Conservation (phyloP, 2,113 vertebrate genomes). For the Mormyrus lacerda region DNA sequence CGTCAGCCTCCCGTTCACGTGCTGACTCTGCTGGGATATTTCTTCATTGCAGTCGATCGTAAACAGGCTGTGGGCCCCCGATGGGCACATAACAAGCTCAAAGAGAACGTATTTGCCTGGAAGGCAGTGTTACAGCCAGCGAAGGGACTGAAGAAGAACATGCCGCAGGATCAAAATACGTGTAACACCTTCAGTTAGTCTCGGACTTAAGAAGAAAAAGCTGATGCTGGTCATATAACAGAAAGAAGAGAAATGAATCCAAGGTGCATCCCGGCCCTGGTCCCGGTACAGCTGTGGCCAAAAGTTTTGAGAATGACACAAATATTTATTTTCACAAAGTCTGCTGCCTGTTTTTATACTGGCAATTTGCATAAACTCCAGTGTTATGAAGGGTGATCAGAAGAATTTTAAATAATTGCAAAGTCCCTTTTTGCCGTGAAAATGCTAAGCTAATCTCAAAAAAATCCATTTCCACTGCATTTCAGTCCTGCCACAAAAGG, state of each 20-base stretch:
- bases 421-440: too few species aligned
- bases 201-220: background rate
- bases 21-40: background rate
- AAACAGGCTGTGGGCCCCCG: background rate
- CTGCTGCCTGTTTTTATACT: too few species aligned
- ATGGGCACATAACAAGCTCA: background rate
- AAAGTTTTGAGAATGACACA: background rate
- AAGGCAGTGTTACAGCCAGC: background rate
- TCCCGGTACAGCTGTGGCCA: background rate
- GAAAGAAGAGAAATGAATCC: background rate
- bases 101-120: background rate
- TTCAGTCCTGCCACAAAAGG: background rate
- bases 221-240: background rate
- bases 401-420: too few species aligned
- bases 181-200: background rate
- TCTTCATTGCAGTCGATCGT: background rate
- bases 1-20: background rate
- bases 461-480: background rate
- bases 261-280: background rate
- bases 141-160: background rate
- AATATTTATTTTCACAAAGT: background rate
- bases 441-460: too few species aligned
- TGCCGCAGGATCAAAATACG: background rate
- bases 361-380: too few species aligned
- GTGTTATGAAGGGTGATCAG: too few species aligned